These are phyloP conservation scores for Platysteira castanea DNA, from an alignment of 2,113 vertebrate species.

Conservation along the genomic window DNA sequence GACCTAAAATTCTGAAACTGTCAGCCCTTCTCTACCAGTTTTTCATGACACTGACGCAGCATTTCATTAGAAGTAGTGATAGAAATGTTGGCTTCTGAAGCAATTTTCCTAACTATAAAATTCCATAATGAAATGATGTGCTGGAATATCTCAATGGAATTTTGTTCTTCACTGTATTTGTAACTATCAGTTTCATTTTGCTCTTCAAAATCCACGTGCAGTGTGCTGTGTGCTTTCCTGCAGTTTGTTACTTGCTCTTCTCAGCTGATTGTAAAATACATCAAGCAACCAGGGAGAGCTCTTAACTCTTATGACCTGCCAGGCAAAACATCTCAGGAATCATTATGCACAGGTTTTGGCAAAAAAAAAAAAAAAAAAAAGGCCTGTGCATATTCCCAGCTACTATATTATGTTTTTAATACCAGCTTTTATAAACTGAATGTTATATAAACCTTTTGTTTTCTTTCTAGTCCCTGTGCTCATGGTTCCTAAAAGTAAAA, in stretches of 20 bases:
- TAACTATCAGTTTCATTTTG: not conserved
- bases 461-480: not conserved
- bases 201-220: not conserved
- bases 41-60: not conserved
- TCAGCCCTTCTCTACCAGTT: not conserved
- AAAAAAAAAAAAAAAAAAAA: not conserved
- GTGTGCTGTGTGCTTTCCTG: not conserved
- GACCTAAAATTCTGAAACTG: not conserved
- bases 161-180: not conserved
- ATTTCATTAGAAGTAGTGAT: not conserved
- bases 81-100: not conserved
- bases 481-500: not conserved
- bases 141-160: not conserved
- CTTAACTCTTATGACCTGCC: not conserved
- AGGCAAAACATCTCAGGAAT: not conserved
- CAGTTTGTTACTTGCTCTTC: not conserved
- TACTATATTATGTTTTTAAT: not conserved
- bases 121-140: not conserved
- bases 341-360: not conserved
- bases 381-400: not conserved
- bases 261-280: not conserved
- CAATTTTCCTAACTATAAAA: not conserved
- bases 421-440: not conserved
- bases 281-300: not conserved
- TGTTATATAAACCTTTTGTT: not conserved